A percentile compares a stretch with the other conserved stretches of the same genome.
Conservation (phyloP, 2,797 vertebrate genomes). For the Muscicapa striata region DNA sequence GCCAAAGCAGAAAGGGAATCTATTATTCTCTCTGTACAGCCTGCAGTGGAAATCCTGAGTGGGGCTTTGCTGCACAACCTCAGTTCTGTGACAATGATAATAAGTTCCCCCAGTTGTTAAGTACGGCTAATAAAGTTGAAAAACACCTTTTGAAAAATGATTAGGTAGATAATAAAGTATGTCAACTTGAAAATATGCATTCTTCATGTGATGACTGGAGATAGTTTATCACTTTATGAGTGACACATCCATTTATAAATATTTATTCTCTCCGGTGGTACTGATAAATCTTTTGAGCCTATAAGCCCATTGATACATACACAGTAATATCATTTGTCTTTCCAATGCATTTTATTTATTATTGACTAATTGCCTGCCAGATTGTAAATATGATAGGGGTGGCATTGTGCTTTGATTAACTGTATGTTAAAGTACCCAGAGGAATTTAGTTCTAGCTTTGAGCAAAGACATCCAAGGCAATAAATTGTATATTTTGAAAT, state of each 20-base stretch:
- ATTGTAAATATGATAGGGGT: constrained; percentile 76
- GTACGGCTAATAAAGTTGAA: constrained; percentile 62
- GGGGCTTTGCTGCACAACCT: background rate
- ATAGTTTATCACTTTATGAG: constrained; percentile 67
- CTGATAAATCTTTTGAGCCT: constrained; percentile 74
- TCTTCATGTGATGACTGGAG: constrained; percentile 66
- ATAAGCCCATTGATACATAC: constrained; percentile 69
- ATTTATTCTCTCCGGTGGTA: constrained; percentile 72
- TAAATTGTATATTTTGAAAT: constrained; percentile 77
- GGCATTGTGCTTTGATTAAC: constrained; percentile 75
- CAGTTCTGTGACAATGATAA: background rate
- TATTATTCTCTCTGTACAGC: background rate
- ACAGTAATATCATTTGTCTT: constrained; percentile 60
- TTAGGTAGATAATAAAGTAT: constrained; percentile 70
- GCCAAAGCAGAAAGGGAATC: background rate
- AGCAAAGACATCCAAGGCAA: constrained; percentile 75
- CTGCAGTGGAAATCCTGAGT: background rate
- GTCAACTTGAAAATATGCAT: constrained; percentile 66
- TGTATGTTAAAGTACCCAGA: constrained; percentile 73
- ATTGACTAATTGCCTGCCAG: constrained; percentile 80
- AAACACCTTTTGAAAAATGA: constrained; percentile 68
- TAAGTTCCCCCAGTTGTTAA: constrained; percentile 52
- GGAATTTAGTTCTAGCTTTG: constrained; percentile 70
- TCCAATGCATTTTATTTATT: constrained; percentile 73
- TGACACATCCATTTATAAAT: constrained; percentile 72